A percentile compares a stretch with the other conserved stretches of the same genome.
phyloP scores from a whole-genome alignment of 92 coral and sea anemone species.

The Pocillopora meandrina region DNA sequence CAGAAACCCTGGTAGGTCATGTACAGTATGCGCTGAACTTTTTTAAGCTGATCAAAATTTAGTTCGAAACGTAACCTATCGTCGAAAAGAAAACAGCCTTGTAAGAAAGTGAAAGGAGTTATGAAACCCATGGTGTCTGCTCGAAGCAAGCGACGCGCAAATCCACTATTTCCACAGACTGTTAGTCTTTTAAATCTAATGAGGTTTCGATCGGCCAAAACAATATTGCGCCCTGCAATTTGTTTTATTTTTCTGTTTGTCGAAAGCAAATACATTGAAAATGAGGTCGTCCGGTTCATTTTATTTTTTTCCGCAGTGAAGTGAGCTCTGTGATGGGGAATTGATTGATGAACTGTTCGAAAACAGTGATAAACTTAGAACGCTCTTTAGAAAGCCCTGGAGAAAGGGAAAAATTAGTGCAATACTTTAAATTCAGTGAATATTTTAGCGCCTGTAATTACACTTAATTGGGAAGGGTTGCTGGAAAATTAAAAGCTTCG shows the following conservation, averaged over 20 bases:
- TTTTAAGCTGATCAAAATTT: conserved; percentile 6
- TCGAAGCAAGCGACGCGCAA: not conserved
- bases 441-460: conserved; percentile 13
- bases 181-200: conserved; percentile 10
- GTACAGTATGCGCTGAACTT: not conserved
- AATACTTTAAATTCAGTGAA: not conserved
- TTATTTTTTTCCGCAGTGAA: not conserved
- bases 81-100: not conserved
- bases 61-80: not conserved
- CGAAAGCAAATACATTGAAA: conserved; percentile 28
- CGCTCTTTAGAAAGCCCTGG: not conserved
- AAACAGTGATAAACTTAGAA: conserved; percentile 25
- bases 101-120: not conserved
- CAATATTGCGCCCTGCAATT: conserved; percentile 12
- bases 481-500: conserved; percentile 15
- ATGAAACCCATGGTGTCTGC: not conserved
- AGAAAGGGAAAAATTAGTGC: not conserved
- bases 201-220: conserved; percentile 7
- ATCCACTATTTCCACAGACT: not conserved
- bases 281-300: conserved; percentile 31
- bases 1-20: not conserved
- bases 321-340: not conserved
- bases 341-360: conserved; percentile 30
- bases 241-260: conserved; percentile 20
- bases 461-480: conserved; percentile 16